Conservation (phyloP, 1,140 invertebrate genomes). For the Colletes gigas region DNA sequence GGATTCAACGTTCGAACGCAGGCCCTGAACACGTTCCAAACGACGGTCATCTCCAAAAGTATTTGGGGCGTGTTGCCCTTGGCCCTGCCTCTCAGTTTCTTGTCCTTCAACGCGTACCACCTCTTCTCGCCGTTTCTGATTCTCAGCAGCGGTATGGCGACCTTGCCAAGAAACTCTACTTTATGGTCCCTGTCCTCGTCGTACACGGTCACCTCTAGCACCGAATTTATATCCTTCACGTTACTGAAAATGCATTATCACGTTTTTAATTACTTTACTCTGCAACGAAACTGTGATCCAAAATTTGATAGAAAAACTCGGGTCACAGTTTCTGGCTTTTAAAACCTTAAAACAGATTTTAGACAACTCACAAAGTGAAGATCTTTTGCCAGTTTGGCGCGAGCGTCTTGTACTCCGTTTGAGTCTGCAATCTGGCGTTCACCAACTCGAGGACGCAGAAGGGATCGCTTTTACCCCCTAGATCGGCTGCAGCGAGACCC, state of each 20-base stretch:
- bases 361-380: conserved; percentile 94
- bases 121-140: conserved; percentile 95
- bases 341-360: too few species aligned
- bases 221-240: conserved; percentile 98
- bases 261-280: too few species aligned
- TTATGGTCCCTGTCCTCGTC: conserved; percentile 99
- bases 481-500: conserved; percentile 93
- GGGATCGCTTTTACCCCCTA: conserved; percentile 97
- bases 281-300: too few species aligned
- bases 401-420: conserved; percentile 99
- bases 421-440: conserved; percentile 96
- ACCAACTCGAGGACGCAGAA: conserved; percentile 98
- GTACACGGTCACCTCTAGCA: conserved; percentile 98
- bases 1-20: conserved; percentile 96
- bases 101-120: conserved; percentile 98
- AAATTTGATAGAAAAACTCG: too few species aligned
- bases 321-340: background rate
- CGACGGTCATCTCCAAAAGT: conserved; percentile 93
- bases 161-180: conserved; percentile 97
- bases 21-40: conserved; percentile 96
- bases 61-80: conserved; percentile 96
- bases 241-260: conserved; percentile 84
- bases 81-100: conserved; percentile 92
- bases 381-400: conserved; percentile 99
- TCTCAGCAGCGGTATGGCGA: conserved; percentile 93